Evolutionary conservation across 30 jellyfish, hydroid and myxozoan species (phyloP), one percentile per base, ranked within the genome.

Genomic region (Pseudorhiza aurosa): DNA sequence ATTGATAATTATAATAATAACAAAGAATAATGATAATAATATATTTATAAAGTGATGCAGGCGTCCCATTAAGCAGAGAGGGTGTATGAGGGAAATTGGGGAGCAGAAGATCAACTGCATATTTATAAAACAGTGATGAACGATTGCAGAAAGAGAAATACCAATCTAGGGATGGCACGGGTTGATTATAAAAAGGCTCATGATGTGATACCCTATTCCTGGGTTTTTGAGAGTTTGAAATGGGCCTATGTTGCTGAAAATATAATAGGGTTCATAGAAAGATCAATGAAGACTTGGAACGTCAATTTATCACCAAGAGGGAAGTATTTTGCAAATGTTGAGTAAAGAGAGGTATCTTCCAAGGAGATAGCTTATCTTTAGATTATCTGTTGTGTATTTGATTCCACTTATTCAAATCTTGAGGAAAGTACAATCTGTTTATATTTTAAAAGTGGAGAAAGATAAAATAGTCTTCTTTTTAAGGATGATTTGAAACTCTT

Each of bases 281-380:
- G 39, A 0, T 9, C 50, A 0, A 27, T 62, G 59, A 62, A 22
- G 56, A 12, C 10, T 25, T 62, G 59, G 56, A 62, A 62, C 68
- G 68, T 53, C 68, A 53, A 53, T 53, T 53, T 53, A 53, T 53
- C 33, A 53, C 17, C 68, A 53, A 53, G 68, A 10, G 8, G 68
- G 50, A n/a, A n/a, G n/a, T n/a, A n/a, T n/a, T n/a, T n/a, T n/a
- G n/a, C n/a, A n/a, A n/a, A n/a, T n/a, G n/a, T n/a, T n/a, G n/a
- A n/a, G n/a, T 57, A n/a, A 57, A 57, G 22, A n/a, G 72, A 25
- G 72, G 40, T 4, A 0, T 57, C 43, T 57, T 57, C 22, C 72
- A 57, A 26, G 72, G 72, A 57, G 72, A 57, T 22, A 57, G 72
- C 25, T 29, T 57, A 4, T 57, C 40, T 2, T n/a, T n/a, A n/a